Conservation (phyloP, 2,113 vertebrate species). For the Aleadryas rufinucha region DNA sequence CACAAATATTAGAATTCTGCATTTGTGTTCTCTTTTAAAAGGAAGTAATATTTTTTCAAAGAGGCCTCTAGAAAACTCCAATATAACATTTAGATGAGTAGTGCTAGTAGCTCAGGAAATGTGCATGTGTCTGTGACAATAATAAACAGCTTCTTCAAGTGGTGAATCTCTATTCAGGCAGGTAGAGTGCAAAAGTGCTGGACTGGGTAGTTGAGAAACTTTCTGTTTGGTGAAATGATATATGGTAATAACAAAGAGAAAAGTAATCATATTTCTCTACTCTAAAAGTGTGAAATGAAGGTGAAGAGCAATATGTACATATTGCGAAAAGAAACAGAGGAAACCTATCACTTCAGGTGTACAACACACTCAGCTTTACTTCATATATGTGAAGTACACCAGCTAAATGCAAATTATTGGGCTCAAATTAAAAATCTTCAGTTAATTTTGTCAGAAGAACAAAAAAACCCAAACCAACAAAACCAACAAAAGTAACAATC, state of each 20-base stretch:
- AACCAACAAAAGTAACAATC: neutral
- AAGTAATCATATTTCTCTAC: neutral
- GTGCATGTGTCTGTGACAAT: neutral
- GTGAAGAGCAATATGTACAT: neutral
- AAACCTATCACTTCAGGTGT: neutral
- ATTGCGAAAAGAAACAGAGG: neutral
- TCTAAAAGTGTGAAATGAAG: neutral
- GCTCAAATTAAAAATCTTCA: neutral
- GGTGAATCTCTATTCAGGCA: neutral
- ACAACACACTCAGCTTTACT: neutral
- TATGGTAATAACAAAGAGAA: neutral
- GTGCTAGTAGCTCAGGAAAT: neutral
- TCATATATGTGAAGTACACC: neutral
- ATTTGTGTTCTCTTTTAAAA: neutral
- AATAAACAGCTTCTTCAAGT: neutral
- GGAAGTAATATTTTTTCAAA: neutral
- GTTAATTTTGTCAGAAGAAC: neutral
- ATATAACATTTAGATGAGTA: neutral
- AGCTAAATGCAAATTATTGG: neutral
- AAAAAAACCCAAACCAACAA: neutral
- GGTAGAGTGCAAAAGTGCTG: neutral
- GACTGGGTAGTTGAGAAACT: neutral
- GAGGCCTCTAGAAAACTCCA: neutral
- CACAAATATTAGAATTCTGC: neutral
- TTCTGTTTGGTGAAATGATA: neutral